These are phyloP conservation scores for Mastacembelus armatus DNA, from an alignment of 2,797 vertebrate species.

Conservation along the genomic window DNA sequence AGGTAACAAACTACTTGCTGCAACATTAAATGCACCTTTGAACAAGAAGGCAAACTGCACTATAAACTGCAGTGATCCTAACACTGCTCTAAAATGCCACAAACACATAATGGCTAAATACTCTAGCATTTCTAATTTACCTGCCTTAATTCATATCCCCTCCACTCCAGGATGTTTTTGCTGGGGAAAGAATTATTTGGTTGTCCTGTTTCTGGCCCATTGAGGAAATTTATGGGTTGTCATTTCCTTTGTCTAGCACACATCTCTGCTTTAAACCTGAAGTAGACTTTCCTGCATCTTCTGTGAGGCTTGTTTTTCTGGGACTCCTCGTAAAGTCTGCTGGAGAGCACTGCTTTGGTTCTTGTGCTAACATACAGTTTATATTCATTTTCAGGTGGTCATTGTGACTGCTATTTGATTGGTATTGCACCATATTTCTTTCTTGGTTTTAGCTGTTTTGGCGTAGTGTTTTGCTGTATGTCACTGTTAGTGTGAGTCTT, in stretches of 20 bases:
- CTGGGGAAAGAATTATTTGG: neutral
- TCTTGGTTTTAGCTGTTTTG: neutral
- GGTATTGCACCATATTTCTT: neutral
- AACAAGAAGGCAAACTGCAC: no score
- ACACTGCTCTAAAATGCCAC: neutral
- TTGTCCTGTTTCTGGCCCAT: neutral
- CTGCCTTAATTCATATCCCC: accelerated
- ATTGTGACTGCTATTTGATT: slow-evolving; percentile 5
- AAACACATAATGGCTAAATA: neutral
- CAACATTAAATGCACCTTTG: no score
- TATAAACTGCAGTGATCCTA: neutral
- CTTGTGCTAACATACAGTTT: slow-evolving; percentile 5
- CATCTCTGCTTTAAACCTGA: neutral
- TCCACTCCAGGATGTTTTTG: neutral
- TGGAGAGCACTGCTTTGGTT: neutral
- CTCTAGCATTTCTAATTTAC: neutral
- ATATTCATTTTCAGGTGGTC: neutral
- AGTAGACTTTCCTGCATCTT: neutral
- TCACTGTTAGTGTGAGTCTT: neutral
- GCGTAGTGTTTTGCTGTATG: neutral
- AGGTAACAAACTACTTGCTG: neutral
- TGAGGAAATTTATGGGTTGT: no score
- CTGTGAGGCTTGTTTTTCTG: neutral
- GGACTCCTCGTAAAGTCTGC: neutral
- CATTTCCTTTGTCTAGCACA: neutral